Percentiles rank a stretch among this genome's conserved stretches.
phyloP scores from a whole-genome alignment of 2,797 vertebrate genomes.

The Fringilla coelebs region DNA sequence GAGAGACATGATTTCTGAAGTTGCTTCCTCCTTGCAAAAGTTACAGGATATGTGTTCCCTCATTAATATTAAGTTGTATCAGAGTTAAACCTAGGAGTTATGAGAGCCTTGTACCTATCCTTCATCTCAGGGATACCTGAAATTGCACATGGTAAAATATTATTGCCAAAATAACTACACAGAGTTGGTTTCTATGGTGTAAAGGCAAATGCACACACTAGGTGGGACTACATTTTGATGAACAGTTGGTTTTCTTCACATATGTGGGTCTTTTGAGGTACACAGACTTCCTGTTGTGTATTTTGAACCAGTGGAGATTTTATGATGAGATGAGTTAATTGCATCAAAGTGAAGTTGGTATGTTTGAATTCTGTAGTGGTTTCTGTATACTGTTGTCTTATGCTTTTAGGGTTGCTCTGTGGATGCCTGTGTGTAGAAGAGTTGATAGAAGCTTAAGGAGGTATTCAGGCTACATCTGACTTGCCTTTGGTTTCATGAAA shows the following conservation, averaged over 20 bases:
- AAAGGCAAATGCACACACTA: neutral
- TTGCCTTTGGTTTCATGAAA: neutral
- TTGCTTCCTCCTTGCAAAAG: neutral
- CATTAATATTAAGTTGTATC: neutral
- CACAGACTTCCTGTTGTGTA: neutral
- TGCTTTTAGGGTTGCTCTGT: neutral
- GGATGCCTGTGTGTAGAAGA: neutral
- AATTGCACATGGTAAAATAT: neutral
- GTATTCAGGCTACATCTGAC: neutral
- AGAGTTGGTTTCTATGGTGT: neutral
- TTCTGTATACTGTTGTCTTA: neutral
- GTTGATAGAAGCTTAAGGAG: neutral
- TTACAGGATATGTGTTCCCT: neutral
- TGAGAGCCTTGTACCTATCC: neutral
- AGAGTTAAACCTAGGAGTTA: neutral
- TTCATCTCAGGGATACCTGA: neutral
- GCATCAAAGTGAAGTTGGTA: neutral
- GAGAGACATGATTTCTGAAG: neutral
- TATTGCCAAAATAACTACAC: neutral
- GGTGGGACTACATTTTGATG: neutral
- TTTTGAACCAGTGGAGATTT: neutral
- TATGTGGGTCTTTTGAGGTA: neutral
- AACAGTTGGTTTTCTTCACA: neutral
- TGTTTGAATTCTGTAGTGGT: neutral
- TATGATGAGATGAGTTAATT: neutral